These are phyloP conservation scores for Hyperoplus lanceolatus DNA, from an alignment of 2,797 vertebrate species.

Conservation along the genomic window DNA sequence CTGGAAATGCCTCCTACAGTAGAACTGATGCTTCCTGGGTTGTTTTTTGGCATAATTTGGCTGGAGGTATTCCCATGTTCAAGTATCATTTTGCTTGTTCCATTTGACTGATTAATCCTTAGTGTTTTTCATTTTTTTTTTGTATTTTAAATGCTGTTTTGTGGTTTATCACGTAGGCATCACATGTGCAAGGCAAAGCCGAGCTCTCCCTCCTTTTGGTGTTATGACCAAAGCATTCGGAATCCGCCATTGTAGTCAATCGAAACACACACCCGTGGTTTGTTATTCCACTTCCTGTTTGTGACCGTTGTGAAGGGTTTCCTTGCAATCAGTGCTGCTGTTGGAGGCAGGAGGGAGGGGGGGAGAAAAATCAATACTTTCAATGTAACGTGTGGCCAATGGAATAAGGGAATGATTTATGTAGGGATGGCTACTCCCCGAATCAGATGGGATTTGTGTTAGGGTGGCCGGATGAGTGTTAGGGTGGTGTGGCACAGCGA, in stretches of 20 bases:
- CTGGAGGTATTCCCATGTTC: background rate
- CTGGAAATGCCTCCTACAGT: background rate
- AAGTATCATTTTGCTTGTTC: background rate
- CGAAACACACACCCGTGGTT: conserved; percentile 70
- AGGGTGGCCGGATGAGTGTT: conserved; percentile 81
- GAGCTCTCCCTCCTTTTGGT: conserved; percentile 21
- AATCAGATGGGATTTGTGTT: conserved; percentile 92
- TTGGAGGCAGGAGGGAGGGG: conserved; percentile 59
- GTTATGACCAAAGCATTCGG: conserved; percentile 51
- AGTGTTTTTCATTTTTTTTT: conserved; percentile 1
- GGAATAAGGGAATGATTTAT: conserved; percentile 99
- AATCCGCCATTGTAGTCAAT: conserved; percentile 73
- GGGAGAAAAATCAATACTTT: conserved; percentile 95
- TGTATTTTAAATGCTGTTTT: background rate
- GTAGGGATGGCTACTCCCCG: conserved; percentile 92
- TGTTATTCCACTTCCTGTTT: conserved; percentile 86
- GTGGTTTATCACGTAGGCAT: background rate
- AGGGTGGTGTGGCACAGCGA: conserved; percentile 76
- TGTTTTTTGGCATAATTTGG: background rate
- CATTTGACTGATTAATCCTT: background rate
- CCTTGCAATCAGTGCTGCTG: conserved; percentile 90
- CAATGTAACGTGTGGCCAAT: conserved; percentile 96
- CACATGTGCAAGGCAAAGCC: conserved; percentile 15
- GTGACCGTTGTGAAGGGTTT: conserved; percentile 92
- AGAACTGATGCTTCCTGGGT: background rate